These are phyloP conservation scores for Pantherophis alleghaniensis DNA, from an alignment of 2,797 vertebrate genomes.

Conservation along the genomic window DNA sequence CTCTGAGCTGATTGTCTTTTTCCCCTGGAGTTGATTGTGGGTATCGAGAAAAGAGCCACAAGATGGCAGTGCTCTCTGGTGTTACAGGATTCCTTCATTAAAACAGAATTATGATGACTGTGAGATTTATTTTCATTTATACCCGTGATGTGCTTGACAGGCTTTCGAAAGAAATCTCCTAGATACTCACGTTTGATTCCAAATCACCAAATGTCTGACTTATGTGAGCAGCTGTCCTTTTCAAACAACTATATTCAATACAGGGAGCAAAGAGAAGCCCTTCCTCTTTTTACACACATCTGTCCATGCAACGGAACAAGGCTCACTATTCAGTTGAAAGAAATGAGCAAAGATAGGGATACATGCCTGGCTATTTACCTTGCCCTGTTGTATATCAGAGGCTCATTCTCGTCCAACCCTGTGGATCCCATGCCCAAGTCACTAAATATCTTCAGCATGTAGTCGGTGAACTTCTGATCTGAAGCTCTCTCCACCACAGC, in stretches of 20 bases:
- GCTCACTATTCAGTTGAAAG: too few species aligned
- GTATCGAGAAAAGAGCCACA: background rate
- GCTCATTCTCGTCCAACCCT: slow-evolving; percentile 89
- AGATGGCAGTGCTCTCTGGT: background rate
- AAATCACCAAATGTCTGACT: background rate
- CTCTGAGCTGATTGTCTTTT: too few species aligned
- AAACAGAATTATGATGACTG: background rate
- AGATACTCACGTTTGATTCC: background rate
- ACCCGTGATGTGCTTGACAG: background rate
- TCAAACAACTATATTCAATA: background rate
- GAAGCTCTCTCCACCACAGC: slow-evolving; percentile 89
- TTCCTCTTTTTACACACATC: background rate
- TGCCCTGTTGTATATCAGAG: slow-evolving; percentile 94
- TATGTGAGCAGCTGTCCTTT: background rate
- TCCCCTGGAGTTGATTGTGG: background rate
- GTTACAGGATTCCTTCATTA: background rate
- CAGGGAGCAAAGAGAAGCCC: background rate
- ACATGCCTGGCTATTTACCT: slow-evolving; percentile 75
- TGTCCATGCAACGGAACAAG: background rate
- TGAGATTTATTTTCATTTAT: background rate
- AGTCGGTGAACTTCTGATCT: slow-evolving; percentile 84
- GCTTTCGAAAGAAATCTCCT: background rate
- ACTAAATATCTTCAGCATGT: slow-evolving; percentile 89
- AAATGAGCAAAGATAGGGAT: background rate
- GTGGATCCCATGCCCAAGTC: slow-evolving; percentile 93